Percentiles rank a stretch among this genome's conserved stretches.
These are phyloP conservation scores for Rotaria magnacalcarata DNA, from an alignment of 2,888 invertebrate genomes.

Conservation along the genomic window DNA sequence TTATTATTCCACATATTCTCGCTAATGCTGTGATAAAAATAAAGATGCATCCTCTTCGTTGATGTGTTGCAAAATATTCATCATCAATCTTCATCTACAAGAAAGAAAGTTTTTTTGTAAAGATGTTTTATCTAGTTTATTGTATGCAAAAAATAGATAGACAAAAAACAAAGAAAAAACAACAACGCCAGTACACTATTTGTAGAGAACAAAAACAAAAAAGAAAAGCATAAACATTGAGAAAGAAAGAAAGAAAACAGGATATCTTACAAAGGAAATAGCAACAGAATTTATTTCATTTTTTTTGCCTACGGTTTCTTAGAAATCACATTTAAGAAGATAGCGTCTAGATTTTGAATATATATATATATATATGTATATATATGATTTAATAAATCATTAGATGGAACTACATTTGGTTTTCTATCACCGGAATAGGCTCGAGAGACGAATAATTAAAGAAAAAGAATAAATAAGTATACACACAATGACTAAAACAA, in stretches of 20 bases:
- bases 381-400: neutral
- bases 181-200: constrained; percentile 11
- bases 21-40: neutral
- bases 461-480: constrained; percentile 5
- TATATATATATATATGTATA: too few species aligned
- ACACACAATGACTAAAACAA: constrained; percentile 25
- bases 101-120: neutral
- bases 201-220: neutral
- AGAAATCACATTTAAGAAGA: neutral
- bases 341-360: neutral
- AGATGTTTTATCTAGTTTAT: constrained; percentile 26
- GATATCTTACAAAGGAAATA: constrained; percentile 16
- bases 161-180: neutral
- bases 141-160: constrained; percentile 29
- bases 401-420: neutral
- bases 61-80: neutral
- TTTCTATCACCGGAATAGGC: constrained; percentile 10
- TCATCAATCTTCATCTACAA: neutral
- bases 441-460: neutral
- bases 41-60: neutral
- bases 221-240: neutral
- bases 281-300: neutral
- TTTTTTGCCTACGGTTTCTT: neutral
- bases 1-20: neutral
- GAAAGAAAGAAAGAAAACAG: neutral